Conservation (phyloP, 1,140 invertebrate species). For the Luehdorfia chinensis region DNA sequence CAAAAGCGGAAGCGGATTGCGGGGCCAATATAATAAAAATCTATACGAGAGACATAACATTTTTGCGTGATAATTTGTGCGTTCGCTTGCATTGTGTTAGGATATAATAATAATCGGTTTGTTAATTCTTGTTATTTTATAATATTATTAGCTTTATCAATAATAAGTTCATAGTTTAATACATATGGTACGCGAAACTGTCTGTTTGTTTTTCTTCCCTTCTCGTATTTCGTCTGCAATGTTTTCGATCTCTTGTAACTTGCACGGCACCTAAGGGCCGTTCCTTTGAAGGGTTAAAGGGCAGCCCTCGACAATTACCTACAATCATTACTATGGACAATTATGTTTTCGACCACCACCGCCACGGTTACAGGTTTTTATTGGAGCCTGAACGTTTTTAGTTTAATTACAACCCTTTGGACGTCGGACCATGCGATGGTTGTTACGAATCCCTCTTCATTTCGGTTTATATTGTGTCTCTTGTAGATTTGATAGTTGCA, state of each 20-base stretch:
- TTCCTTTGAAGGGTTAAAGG: constrained; percentile 63
- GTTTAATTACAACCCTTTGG: constrained; percentile 61
- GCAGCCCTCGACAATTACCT: constrained; percentile 60
- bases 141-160: too few species aligned
- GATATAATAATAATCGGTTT: too few species aligned
- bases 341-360: constrained; percentile 58
- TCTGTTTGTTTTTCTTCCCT: too few species aligned
- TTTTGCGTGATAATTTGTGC: too few species aligned
- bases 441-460: background rate
- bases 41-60: background rate
- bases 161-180: too few species aligned
- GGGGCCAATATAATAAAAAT: too few species aligned
- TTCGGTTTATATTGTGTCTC: too few species aligned
- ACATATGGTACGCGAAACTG: too few species aligned
- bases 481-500: background rate
- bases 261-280: constrained; percentile 24
- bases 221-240: too few species aligned
- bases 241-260: constrained; percentile 27
- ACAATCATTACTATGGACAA: constrained; percentile 69
- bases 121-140: too few species aligned
- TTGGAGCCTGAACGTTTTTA: constrained; percentile 56
- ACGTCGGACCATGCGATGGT: constrained; percentile 21
- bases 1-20: constrained; percentile 30
- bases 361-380: constrained; percentile 65
- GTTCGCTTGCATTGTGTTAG: too few species aligned